phyloP scores from a whole-genome alignment of 2,888 invertebrate species.

The Lasioglossum morio region DNA sequence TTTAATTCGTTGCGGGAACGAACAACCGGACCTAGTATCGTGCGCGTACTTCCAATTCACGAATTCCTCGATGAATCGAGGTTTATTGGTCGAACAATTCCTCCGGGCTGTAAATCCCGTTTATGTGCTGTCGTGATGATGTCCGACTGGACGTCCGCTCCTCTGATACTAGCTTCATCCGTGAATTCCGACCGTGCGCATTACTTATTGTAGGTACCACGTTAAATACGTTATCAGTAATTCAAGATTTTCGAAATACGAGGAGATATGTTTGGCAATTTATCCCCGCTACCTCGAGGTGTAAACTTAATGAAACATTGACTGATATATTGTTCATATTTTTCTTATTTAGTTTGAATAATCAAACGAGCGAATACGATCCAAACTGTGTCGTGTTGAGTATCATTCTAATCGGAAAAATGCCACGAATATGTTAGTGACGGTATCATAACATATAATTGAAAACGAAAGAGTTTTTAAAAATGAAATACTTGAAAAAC shows the following conservation, averaged over 20 bases:
- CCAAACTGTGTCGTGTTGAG: no score
- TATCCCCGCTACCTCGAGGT: no score
- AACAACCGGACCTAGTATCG: neutral
- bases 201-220: neutral
- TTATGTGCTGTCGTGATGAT: neutral
- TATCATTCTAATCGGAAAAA: no score
- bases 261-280: no score
- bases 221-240: neutral
- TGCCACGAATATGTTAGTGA: neutral
- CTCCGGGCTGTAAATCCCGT: neutral
- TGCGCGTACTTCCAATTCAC: neutral
- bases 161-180: neutral
- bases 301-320: no score
- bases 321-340: no score
- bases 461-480: neutral
- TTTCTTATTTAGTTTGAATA: neutral
- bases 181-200: neutral
- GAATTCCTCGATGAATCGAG: neutral
- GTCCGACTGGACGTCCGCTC: neutral
- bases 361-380: no score
- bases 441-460: neutral
- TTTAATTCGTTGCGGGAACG: conserved; percentile 3
- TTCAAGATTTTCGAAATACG: no score
- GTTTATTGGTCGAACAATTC: neutral
- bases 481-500: neutral